Conservation (phyloP, 1,140 invertebrate genomes). For the Sesamia nonagrioides region DNA sequence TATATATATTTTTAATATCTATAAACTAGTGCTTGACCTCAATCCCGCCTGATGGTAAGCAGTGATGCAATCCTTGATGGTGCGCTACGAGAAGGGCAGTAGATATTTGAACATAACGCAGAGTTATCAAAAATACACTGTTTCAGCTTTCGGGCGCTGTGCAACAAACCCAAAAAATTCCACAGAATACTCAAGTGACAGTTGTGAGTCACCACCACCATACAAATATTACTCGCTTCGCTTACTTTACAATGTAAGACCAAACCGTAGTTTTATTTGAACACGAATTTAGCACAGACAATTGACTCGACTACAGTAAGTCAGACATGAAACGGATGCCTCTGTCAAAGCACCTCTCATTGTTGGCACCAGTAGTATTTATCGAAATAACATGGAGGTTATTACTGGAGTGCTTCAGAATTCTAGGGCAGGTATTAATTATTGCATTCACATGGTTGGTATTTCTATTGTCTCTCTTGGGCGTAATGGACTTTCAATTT, state of each 20-base stretch:
- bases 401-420: conserved; percentile 45
- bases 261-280: conserved; percentile 46
- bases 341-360: conserved; percentile 68
- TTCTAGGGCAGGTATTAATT: conserved; percentile 44
- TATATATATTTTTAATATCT: too few relatives aligned
- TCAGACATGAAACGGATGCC: conserved; percentile 81
- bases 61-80: too few relatives aligned
- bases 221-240: conserved; percentile 38
- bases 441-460: not conserved
- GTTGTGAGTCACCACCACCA: not conserved
- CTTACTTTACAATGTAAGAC: conserved; percentile 36
- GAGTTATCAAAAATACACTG: too few relatives aligned
- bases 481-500: conserved; percentile 3
- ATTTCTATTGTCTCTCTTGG: not conserved
- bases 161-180: not conserved
- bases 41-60: too few relatives aligned
- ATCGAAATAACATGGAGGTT: conserved; percentile 66
- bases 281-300: conserved; percentile 78
- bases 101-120: too few relatives aligned
- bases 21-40: too few relatives aligned
- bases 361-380: conserved; percentile 69
- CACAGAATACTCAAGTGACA: not conserved
- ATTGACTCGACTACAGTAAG: conserved; percentile 79
- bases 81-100: too few relatives aligned
- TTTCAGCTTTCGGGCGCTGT: too few relatives aligned